Base-by-base conservation (phyloP, 2,113 vertebrate species). In the Sialia sialis region DNA sequence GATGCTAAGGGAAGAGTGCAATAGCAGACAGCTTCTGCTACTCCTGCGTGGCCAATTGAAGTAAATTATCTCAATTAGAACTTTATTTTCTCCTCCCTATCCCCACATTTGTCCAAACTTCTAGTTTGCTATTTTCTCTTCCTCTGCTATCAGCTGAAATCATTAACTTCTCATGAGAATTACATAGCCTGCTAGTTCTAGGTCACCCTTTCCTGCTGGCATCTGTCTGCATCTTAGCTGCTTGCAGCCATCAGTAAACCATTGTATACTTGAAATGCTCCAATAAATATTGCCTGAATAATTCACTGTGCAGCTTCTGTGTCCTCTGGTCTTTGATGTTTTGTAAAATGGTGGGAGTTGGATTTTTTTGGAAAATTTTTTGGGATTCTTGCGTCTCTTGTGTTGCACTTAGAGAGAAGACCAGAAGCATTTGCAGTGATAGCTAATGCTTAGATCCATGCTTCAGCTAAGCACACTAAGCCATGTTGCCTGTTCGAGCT, bases 221-320 rank as follows among this genome's bases (percentile, higher is more conserved):
- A 59, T 56, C 66, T 66, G 16, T 83, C 84, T 84, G 84, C 91
- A 67, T 92, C 84, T 76, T 86, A 58, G 69, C 82, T 91, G 85
- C 91, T 84, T 66, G 41, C 84, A 84, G 73, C 62, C 78, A 58
- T 84, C 64, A 82, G 67, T 85, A 89, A 83, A 93, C 74, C 48
- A 91, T 60, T 96, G 87, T 96, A 86, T 95, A 93, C 93, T 93
- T 96, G 91, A 96, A 96, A 92, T 87, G 82, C 68, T 95, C 64
- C 90, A 97, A 96, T 97, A 97, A 97, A 97, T 48, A 38, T 97
- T 36, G 12, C 93, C 78, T 94, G 92, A 54, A 72, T 96, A 88
- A 93, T 52, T 73, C 39, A 39, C 49, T 64, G 58, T 89, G 27
- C 83, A 77, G 81, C 72, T 92, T 82, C 91, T 79, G 39, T 51